Evolutionary conservation across 2,888 invertebrate genomes (phyloP).

Genomic region (Harmothoe impar): DNA sequence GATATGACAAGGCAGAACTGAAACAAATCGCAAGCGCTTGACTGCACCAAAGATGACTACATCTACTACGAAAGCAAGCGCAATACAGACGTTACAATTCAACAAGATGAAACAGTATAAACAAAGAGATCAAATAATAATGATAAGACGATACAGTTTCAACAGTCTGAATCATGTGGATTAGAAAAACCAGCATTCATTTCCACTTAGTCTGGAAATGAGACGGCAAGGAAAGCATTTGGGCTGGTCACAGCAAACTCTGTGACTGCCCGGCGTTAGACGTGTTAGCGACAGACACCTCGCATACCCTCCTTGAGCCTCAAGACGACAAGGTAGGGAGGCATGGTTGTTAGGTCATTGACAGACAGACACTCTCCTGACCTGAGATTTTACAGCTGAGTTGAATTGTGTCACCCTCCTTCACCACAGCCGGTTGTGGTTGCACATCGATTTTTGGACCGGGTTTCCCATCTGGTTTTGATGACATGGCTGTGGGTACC

Average conservation of each 20-base stretch:
- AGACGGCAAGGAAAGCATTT: too few relatives aligned
- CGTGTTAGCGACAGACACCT: neutral
- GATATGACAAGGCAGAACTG: neutral
- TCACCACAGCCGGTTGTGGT: neutral
- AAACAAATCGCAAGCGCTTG: neutral
- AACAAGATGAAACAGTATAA: neutral
- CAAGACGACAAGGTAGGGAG: neutral
- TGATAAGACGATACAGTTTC: constrained; percentile 12
- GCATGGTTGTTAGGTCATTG: neutral
- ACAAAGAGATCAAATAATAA: neutral
- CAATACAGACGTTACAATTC: neutral
- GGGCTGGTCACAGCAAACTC: neutral
- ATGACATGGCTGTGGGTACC: neutral
- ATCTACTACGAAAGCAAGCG: neutral
- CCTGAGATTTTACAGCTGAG: constrained; percentile 41
- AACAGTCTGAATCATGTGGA: neutral
- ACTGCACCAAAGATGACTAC: neutral
- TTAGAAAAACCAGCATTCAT: neutral
- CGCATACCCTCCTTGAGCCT: neutral
- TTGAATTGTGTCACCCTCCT: constrained; percentile 19
- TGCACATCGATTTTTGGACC: neutral
- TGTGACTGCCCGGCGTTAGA: neutral
- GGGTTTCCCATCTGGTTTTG: neutral
- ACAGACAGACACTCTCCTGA: constrained; percentile 48
- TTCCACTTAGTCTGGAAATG: neutral